Percentiles rank a stretch among this genome's conserved stretches.
phyloP scores from a whole-genome alignment of 2,888 invertebrate genomes.

The Seira musarum region DNA sequence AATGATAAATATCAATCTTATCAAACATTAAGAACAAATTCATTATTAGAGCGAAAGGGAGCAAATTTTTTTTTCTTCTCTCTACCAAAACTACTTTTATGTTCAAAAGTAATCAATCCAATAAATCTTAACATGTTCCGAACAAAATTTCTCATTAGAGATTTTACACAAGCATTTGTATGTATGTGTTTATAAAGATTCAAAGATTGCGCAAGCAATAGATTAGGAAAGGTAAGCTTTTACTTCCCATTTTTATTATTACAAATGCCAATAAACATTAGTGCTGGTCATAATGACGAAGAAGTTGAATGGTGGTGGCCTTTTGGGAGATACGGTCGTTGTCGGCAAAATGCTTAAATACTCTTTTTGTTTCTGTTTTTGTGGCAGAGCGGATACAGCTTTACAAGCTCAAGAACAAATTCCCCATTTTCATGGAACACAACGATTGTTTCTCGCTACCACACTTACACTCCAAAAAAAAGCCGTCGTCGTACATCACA shows the following conservation, averaged over 20 bases:
- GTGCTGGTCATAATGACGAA: conserved; percentile 1
- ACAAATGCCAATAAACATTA: conserved; percentile 36
- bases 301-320: background rate
- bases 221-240: too few relatives aligned
- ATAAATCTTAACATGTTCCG: conserved; percentile 7
- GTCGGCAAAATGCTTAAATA: conserved; percentile 5
- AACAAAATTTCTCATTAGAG: background rate
- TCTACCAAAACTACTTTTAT: too few relatives aligned
- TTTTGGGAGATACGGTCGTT: background rate
- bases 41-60: background rate
- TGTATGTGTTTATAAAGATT: too few relatives aligned
- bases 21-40: background rate
- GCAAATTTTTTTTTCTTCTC: too few relatives aligned
- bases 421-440: conserved; percentile 23
- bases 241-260: conserved; percentile 1
- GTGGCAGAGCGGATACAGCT: conserved; percentile 6
- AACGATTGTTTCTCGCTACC: conserved; percentile 11
- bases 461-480: background rate
- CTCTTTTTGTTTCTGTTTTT: background rate
- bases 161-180: background rate
- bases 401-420: conserved; percentile 42
- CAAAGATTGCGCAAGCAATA: too few relatives aligned
- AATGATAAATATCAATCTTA: background rate
- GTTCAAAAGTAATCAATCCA: conserved; percentile 13
- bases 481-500: conserved; percentile 13